A percentile compares a stretch with the other conserved stretches of the same genome.
Conservation (phyloP, 2,888 invertebrate species). For the Osedax frankpressi region DNA sequence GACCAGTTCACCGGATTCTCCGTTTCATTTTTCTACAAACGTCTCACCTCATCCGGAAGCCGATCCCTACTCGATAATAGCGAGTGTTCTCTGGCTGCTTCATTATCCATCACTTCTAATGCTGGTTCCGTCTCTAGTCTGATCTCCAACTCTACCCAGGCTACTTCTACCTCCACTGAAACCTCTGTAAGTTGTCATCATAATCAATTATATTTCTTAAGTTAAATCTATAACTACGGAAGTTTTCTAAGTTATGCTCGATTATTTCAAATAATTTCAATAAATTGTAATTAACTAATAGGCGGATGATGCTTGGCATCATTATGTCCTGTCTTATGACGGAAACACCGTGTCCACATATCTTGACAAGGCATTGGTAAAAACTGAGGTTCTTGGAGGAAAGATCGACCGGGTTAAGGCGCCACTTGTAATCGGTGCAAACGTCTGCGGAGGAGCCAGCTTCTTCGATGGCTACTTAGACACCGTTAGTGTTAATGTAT, state of each 20-base stretch:
- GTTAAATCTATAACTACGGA: too few species aligned
- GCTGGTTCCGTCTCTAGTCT: background rate
- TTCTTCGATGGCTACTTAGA: conserved; percentile 6
- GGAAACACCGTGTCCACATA: background rate
- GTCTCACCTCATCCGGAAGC: background rate
- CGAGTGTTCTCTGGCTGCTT: background rate
- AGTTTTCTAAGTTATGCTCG: too few species aligned
- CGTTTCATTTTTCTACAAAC: background rate
- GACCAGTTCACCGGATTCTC: background rate
- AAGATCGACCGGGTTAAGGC: conserved; percentile 3
- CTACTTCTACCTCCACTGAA: background rate
- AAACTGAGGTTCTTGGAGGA: background rate
- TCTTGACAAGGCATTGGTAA: background rate
- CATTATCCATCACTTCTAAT: background rate
- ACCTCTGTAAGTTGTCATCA: too few species aligned
- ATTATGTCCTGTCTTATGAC: background rate
- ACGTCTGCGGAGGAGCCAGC: background rate
- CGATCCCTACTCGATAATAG: background rate
- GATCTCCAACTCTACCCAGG: background rate
- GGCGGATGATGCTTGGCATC: background rate
- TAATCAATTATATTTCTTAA: too few species aligned
- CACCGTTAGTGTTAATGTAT: background rate
- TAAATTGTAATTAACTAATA: too few species aligned
- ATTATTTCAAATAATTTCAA: too few species aligned
- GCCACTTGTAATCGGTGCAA: background rate